Percentiles rank a stretch among this genome's conserved stretches.
phyloP scores from a whole-genome alignment of 1,140 invertebrate genomes.

The Hestina assimilis region DNA sequence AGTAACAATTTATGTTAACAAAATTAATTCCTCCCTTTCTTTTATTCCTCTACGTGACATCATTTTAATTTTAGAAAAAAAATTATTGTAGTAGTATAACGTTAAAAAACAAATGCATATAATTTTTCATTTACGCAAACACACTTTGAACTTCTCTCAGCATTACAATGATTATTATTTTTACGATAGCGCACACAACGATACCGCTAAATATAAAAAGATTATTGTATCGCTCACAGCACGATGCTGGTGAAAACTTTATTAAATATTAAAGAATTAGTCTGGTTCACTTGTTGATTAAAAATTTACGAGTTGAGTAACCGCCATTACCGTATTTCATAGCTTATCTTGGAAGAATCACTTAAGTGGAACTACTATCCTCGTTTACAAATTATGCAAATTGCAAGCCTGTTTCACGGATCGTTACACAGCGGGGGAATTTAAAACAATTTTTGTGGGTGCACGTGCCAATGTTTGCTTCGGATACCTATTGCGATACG shows the following conservation, averaged over 20 bases:
- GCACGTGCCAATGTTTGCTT: constrained; percentile 50
- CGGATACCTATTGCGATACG: constrained; percentile 34
- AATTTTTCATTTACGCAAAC: too few species aligned
- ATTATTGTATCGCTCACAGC: not conserved
- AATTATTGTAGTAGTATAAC: too few species aligned
- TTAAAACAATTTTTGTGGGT: constrained; percentile 59
- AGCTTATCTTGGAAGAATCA: constrained; percentile 29
- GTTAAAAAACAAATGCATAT: too few species aligned
- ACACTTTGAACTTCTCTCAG: too few species aligned
- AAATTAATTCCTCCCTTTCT: too few species aligned
- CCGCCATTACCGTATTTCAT: constrained; percentile 21
- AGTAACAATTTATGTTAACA: too few species aligned
- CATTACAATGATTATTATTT: too few species aligned
- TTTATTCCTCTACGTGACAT: too few species aligned
- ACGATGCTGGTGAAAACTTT: not conserved
- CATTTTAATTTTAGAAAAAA: too few species aligned
- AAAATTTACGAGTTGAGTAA: constrained; percentile 10
- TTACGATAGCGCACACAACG: too few species aligned
- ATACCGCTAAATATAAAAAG: too few species aligned
- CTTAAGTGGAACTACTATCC: constrained; percentile 31
- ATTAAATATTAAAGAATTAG: not conserved
- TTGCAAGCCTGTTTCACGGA: constrained; percentile 38
- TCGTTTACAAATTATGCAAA: constrained; percentile 48
- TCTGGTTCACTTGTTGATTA: constrained; percentile 19
- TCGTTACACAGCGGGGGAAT: constrained; percentile 40